Conservation (phyloP, 2,797 vertebrate species). For the Pseudomugil gertrudae region DNA sequence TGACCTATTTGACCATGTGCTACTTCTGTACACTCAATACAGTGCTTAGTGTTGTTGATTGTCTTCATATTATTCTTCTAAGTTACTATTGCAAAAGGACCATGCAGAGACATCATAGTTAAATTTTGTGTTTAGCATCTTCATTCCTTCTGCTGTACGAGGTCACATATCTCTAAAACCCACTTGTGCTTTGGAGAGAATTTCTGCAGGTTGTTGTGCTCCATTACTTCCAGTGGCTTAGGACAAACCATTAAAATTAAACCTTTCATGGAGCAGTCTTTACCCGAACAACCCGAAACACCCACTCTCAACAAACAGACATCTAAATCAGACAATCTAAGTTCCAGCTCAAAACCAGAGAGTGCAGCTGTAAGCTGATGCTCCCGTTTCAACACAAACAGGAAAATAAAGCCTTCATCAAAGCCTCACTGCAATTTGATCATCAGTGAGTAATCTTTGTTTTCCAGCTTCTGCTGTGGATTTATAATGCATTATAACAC, state of each 20-base stretch:
- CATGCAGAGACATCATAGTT: neutral
- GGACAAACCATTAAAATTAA: constrained; percentile 48
- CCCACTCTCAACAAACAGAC: constrained; percentile 60
- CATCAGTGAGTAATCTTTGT: constrained; percentile 48
- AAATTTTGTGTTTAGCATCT: neutral
- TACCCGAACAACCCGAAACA: constrained; percentile 69
- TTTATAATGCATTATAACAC: constrained; percentile 4
- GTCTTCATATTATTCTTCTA: neutral
- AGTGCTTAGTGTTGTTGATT: neutral
- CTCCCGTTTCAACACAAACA: constrained; percentile 52
- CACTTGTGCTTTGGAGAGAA: constrained; percentile 27
- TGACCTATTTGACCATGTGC: constrained; percentile 61
- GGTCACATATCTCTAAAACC: neutral
- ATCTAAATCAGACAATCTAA: constrained; percentile 51
- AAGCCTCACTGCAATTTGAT: constrained; percentile 55
- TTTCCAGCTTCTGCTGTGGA: constrained; percentile 2
- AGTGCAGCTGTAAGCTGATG: constrained; percentile 59
- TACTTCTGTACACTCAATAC: constrained; percentile 1
- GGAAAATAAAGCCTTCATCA: constrained; percentile 70
- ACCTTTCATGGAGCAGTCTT: constrained; percentile 60
- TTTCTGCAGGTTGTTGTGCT: constrained; percentile 38
- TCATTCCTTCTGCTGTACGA: neutral
- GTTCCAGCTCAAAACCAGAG: constrained; percentile 57
- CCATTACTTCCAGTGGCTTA: constrained; percentile 54
- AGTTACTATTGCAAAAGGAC: constrained; percentile 2